Conservation (phyloP, 2,888 invertebrate species). For the Agonopterix heracliana region DNA sequence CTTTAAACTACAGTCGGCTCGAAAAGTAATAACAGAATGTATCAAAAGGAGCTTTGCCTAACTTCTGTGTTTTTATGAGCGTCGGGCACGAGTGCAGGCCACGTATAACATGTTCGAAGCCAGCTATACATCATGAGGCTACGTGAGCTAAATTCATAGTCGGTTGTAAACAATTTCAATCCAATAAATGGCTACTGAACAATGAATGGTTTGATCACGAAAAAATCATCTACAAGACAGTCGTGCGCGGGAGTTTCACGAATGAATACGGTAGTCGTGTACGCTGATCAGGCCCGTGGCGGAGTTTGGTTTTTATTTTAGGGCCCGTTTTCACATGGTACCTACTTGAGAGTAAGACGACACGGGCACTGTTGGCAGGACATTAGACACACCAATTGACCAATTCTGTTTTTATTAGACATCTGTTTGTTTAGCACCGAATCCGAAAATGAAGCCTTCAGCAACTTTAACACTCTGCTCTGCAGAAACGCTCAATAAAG, state of each 20-base stretch:
- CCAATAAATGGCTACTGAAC: constrained; percentile 72
- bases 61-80: background rate
- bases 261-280: constrained; percentile 61
- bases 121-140: constrained; percentile 14
- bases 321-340: background rate
- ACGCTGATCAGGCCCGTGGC: constrained; percentile 9
- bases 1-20: no score
- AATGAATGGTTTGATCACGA: constrained; percentile 72
- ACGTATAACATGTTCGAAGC: constrained; percentile 20
- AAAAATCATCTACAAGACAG: constrained; percentile 71
- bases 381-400: no score
- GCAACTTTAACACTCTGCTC: no score
- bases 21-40: no score
- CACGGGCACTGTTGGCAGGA: no score
- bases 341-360: no score
- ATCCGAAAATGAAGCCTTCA: no score
- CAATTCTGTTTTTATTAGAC: no score
- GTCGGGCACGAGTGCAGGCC: constrained; percentile 2
- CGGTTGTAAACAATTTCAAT: constrained; percentile 61
- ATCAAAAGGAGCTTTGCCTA: background rate
- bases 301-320: constrained; percentile 1
- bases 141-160: constrained; percentile 44
- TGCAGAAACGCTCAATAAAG: no score
- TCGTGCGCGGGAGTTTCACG: constrained; percentile 60
- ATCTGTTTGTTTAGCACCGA: no score